These are phyloP conservation scores for Lasioglossum marginatum DNA, from an alignment of 2,888 invertebrate genomes.

Conservation along the genomic window DNA sequence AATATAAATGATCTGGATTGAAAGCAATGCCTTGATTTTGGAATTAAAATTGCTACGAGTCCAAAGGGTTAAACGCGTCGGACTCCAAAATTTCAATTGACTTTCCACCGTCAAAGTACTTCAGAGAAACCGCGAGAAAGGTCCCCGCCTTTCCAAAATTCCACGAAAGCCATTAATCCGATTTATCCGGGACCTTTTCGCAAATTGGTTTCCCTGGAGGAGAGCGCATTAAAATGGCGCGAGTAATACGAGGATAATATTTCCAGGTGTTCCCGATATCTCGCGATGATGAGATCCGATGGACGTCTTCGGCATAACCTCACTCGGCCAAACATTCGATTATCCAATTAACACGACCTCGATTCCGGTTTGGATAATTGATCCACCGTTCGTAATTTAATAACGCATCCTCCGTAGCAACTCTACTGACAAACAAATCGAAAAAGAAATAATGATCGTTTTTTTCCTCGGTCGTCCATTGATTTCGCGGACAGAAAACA, in stretches of 20 bases:
- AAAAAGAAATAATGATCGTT: background rate
- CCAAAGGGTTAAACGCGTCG: background rate
- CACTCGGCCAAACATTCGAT: background rate
- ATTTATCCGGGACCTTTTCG: background rate
- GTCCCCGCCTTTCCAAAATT: background rate
- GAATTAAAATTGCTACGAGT: no score
- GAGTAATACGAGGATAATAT: background rate
- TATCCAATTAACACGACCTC: conserved; percentile 16
- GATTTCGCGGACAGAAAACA: background rate
- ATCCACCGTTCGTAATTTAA: background rate
- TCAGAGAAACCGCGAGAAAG: background rate
- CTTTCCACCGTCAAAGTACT: background rate
- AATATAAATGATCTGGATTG: no score
- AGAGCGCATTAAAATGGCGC: background rate
- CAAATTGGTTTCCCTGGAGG: background rate
- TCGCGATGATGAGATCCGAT: background rate
- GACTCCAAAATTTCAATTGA: background rate
- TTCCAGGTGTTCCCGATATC: background rate
- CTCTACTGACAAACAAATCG: background rate
- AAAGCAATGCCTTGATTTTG: no score
- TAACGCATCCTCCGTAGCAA: background rate
- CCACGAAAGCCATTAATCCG: background rate
- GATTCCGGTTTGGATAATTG: background rate
- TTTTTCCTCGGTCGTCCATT: background rate
- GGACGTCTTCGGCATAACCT: background rate